These are phyloP conservation scores for Gymnopithys bicolor DNA, from an alignment of 2,797 vertebrate species.

Conservation along the genomic window DNA sequence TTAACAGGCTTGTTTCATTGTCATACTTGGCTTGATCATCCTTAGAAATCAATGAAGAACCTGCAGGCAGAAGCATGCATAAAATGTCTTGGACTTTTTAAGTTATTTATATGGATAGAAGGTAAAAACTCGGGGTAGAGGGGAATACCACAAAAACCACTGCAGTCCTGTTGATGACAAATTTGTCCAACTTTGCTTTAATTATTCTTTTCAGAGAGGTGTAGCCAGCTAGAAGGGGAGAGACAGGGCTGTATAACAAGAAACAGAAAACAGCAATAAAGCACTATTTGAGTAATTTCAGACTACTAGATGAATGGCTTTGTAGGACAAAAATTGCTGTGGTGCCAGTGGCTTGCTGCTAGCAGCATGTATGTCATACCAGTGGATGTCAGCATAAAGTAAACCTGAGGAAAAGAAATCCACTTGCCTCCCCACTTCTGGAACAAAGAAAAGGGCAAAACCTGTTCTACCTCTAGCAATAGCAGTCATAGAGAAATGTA, in stretches of 20 bases:
- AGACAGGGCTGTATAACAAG: not conserved
- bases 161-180: not conserved
- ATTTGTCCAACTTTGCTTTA: not conserved
- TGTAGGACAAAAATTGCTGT: not conserved
- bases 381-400: not conserved
- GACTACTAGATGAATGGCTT: constrained; percentile 2
- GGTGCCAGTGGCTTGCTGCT: not conserved
- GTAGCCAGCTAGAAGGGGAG: not conserved
- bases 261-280: not conserved
- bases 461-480: not conserved
- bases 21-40: not conserved
- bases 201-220: not conserved
- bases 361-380: not conserved
- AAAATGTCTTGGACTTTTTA: constrained; percentile 6
- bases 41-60: constrained; percentile 10
- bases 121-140: not conserved
- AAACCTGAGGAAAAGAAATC: constrained; percentile 36
- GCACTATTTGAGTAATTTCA: not conserved
- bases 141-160: not conserved
- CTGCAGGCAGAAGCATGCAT: not conserved
- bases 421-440: constrained; percentile 30
- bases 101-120: not conserved
- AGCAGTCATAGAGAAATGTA: constrained; percentile 17
- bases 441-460: constrained; percentile 53
- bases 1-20: not conserved